Percentiles rank a stretch among this genome's conserved stretches.
These are phyloP conservation scores for Sycophila texana DNA, from an alignment of 2,888 invertebrate genomes.

Conservation along the genomic window DNA sequence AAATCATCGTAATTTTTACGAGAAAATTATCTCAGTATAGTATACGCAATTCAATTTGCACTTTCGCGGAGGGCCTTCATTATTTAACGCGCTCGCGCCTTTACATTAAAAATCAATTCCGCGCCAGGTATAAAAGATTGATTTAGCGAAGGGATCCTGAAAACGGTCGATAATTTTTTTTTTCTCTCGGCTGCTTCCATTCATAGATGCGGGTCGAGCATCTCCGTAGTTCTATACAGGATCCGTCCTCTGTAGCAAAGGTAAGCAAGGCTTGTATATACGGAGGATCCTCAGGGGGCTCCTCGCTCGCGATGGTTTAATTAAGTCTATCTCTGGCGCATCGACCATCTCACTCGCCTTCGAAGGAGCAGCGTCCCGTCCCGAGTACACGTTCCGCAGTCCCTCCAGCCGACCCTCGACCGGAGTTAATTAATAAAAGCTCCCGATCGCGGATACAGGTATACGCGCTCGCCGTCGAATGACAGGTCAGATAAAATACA, in stretches of 20 bases:
- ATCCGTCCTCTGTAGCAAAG: background rate
- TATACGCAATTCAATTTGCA: no score
- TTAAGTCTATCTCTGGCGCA: conserved; percentile 50
- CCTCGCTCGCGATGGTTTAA: conserved; percentile 45
- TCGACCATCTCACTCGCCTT: conserved; percentile 38
- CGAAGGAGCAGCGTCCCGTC: conserved; percentile 12
- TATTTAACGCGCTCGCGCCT: no score
- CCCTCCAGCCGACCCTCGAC: conserved; percentile 1
- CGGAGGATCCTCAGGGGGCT: conserved; percentile 33
- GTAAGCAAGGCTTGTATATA: conserved; percentile 27
- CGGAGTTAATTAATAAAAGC: conserved; percentile 50
- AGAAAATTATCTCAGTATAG: no score
- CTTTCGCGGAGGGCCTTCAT: no score
- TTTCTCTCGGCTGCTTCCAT: background rate
- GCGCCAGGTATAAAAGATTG: background rate
- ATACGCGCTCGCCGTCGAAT: background rate
- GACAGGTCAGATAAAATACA: background rate
- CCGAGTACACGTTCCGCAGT: conserved; percentile 15
- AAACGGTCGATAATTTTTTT: conserved; percentile 39
- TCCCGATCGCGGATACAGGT: conserved; percentile 1
- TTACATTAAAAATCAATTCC: background rate
- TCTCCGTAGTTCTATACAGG: background rate
- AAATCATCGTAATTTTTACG: no score
- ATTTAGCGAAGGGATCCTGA: background rate
- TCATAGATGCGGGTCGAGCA: background rate